Percentiles rank a stretch among this genome's conserved stretches.
Evolutionary conservation across 2,888 invertebrate species (phyloP).

Genomic region (Boloria euphrosyne): DNA sequence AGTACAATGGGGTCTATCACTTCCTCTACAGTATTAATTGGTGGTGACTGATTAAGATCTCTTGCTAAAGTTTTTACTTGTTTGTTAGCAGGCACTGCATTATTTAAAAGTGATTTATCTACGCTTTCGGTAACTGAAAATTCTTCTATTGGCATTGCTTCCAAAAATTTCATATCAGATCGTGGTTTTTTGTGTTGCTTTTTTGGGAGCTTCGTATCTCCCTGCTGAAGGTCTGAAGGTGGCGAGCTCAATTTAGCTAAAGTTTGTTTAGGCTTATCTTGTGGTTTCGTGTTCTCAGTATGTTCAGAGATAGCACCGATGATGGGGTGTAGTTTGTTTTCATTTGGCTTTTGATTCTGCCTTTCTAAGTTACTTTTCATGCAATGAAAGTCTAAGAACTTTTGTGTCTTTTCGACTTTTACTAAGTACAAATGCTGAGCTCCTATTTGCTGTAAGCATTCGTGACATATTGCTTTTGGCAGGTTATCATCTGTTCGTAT

Average conservation of each 20-base stretch:
- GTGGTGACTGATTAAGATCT: slow-evolving; percentile 41
- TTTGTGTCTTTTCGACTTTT: slow-evolving; percentile 76
- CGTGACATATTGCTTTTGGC: slow-evolving; percentile 78
- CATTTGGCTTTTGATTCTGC: slow-evolving; percentile 43
- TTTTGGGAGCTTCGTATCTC: slow-evolving; percentile 57
- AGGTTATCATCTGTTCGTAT: slow-evolving; percentile 69
- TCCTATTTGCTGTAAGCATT: slow-evolving; percentile 72
- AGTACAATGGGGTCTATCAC: slow-evolving; percentile 64
- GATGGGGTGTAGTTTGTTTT: slow-evolving; percentile 52
- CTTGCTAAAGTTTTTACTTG: slow-evolving; percentile 37
- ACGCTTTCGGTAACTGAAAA: slow-evolving; percentile 65
- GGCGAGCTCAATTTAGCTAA: slow-evolving; percentile 43
- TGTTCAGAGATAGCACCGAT: slow-evolving; percentile 52
- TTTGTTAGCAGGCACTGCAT: slow-evolving; percentile 44
- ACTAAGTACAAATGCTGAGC: slow-evolving; percentile 66
- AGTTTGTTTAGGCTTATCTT: slow-evolving; percentile 43
- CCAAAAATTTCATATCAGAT: slow-evolving; percentile 65
- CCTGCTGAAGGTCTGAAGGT: slow-evolving; percentile 60
- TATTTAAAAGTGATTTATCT: slow-evolving; percentile 61
- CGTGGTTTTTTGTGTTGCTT: slow-evolving; percentile 56
- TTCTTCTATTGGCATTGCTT: slow-evolving; percentile 73
- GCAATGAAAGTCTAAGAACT: slow-evolving; percentile 71
- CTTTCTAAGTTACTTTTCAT: slow-evolving; percentile 58
- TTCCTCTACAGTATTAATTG: slow-evolving; percentile 48
- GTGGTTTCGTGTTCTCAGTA: slow-evolving; percentile 32